Base-by-base conservation (phyloP, 2,888 invertebrate species). In the Flexamia atlantica region DNA sequence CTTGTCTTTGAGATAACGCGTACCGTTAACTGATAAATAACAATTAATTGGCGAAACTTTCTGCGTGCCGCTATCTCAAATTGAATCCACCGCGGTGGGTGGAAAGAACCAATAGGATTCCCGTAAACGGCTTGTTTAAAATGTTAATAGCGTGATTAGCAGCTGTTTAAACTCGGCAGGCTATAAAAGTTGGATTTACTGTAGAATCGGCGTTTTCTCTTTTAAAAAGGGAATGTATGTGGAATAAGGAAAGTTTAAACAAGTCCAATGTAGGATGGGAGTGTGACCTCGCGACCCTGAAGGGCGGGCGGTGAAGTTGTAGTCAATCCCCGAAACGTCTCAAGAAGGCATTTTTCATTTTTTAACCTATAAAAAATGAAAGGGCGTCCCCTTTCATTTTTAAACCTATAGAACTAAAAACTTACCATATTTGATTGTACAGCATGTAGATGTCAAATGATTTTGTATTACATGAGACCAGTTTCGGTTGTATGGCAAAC, bases 81-180 rank as follows among this genome's bases (percentile, higher is more conserved):
- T 64, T 64, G 28, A 64, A 64, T 64, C 64, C 53, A 23, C 53
- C 9, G 10, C 14, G 28, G 64, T 64, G 30, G 64, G 64, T 64
- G 64, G 64, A 64, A 14, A 12, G 36, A 4, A n/a, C n/a, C n/a
- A n/a, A 3, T 23, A 23, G 3, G 57, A 57, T 23, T 28, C 30
- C 64, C 64, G 30, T 64, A 64, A 64, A 64, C 28, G 5, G 30
- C 64, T 64, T 64, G 64, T 64, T 64, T 64, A 64, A 64, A 64
- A 64, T 64, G 64, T 64, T 64, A 64, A 64, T 64, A 30, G 3
- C 28, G 64, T 4, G 30, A 64, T 64, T 64, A 64, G 64, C 64
- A 1, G 64, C 64, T 28, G 30, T 64, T 64, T 64, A 64, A 30
- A 64, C 30, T 64, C 64, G 25, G 53, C 53, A 30, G 4, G 28